Percentiles rank a stretch among this genome's conserved stretches.
Conservation (phyloP, 2,113 vertebrate species). For the Pedetes capensis region DNA sequence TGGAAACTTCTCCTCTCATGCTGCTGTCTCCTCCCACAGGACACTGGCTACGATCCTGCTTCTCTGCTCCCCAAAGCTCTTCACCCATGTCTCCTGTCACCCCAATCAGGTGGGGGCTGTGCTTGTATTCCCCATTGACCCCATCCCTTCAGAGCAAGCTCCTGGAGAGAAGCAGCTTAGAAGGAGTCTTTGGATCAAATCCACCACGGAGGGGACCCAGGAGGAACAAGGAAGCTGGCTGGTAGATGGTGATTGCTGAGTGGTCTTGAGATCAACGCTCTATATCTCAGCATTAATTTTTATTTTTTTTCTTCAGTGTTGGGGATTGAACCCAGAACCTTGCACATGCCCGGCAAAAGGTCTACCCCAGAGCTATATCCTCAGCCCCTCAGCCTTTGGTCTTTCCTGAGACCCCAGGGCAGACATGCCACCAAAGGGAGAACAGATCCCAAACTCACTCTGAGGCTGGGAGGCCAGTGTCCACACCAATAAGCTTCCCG, state of each 20-base stretch:
- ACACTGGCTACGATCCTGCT: neutral
- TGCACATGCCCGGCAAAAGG: no score
- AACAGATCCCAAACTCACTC: neutral
- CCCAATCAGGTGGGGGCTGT: neutral
- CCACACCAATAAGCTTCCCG: neutral
- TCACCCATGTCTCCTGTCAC: neutral
- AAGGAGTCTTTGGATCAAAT: neutral
- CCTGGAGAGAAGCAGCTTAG: neutral
- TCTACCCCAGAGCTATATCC: no score
- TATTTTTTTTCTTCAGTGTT: no score
- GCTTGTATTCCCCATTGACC: neutral
- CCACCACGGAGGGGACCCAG: neutral
- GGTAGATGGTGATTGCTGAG: neutral
- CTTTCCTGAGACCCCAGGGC: neutral
- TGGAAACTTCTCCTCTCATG: neutral
- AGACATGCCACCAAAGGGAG: neutral
- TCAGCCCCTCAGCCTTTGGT: no score
- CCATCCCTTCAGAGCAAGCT: neutral
- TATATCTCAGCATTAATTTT: no score
- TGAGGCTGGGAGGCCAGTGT: neutral
- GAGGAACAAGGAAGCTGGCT: neutral
- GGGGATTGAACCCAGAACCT: no score
- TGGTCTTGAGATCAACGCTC: neutral
- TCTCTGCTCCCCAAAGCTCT: neutral
- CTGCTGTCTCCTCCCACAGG: neutral